These are phyloP conservation scores for Mesaphorura yosii DNA, from an alignment of 1,140 invertebrate genomes.

Conservation along the genomic window DNA sequence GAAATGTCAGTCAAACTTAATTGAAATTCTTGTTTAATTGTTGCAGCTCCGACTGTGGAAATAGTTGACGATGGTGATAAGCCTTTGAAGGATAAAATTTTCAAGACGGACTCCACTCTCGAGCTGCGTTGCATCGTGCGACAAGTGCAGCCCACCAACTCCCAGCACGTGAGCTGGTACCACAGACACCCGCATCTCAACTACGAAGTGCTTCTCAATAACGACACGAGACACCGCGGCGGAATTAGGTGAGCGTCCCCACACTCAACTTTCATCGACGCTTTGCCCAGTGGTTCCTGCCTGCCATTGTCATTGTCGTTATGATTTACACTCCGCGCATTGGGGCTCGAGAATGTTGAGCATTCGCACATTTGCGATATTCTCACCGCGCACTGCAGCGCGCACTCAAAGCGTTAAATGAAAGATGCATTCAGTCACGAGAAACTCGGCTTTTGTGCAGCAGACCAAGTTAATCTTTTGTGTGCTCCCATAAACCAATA, in stretches of 20 bases:
- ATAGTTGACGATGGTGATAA: slow-evolving; percentile 70
- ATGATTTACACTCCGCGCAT: too few relatives aligned
- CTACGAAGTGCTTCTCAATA: slow-evolving; percentile 53
- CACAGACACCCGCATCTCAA: slow-evolving; percentile 35
- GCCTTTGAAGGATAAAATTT: slow-evolving; percentile 68
- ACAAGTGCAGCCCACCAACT: slow-evolving; percentile 17
- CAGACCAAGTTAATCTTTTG: too few relatives aligned
- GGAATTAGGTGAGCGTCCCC: slow-evolving; percentile 56
- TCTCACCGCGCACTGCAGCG: too few relatives aligned
- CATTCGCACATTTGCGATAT: too few relatives aligned
- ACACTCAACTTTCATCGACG: neutral
- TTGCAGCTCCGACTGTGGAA: slow-evolving; percentile 66
- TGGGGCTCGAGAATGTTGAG: too few relatives aligned
- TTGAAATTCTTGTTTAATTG: neutral
- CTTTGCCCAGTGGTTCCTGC: neutral
- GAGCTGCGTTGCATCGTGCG: slow-evolving; percentile 56
- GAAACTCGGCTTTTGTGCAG: too few relatives aligned
- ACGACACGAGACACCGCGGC: slow-evolving; percentile 69
- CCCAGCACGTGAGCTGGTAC: slow-evolving; percentile 57
- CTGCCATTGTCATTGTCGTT: too few relatives aligned
- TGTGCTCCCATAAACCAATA: too few relatives aligned
- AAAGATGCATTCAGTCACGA: too few relatives aligned
- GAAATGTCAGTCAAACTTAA: too few relatives aligned
- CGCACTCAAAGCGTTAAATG: too few relatives aligned
- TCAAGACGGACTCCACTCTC: slow-evolving; percentile 74